These are phyloP conservation scores for Hypsibius dujardini DNA, from an alignment of 1,140 invertebrate species.

Conservation along the genomic window DNA sequence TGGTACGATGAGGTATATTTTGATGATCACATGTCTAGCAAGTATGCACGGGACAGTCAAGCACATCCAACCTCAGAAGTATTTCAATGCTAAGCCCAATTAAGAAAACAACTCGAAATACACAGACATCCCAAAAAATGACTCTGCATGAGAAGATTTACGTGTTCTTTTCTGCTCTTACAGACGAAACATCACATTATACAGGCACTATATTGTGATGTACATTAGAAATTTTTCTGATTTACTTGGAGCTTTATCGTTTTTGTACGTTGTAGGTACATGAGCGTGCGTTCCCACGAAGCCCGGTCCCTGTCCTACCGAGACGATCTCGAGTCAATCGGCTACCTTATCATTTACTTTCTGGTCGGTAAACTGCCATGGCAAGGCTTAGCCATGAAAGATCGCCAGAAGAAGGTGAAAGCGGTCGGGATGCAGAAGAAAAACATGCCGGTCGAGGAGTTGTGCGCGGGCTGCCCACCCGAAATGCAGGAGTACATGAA, in stretches of 20 bases:
- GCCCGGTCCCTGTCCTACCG: constrained; percentile 23
- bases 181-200: no score
- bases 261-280: constrained; percentile 26
- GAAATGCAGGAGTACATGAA: constrained; percentile 6
- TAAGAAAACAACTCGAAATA: neutral
- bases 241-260: no score
- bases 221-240: no score
- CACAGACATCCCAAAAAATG: no score
- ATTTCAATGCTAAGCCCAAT: no score
- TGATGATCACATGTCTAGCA: no score
- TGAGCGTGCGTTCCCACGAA: constrained; percentile 4
- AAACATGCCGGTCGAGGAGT: constrained; percentile 5
- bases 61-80: no score
- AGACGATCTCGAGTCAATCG: constrained; percentile 44
- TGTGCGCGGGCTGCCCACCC: neutral
- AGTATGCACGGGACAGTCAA: no score
- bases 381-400: constrained; percentile 33
- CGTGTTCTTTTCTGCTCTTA: no score
- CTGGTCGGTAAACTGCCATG: constrained; percentile 39
- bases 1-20: constrained; percentile 1
- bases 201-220: no score
- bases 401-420: neutral
- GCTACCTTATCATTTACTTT: constrained; percentile 45
- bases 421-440: neutral
- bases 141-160: no score